Percentiles rank a stretch among this genome's conserved stretches.
phyloP scores from a whole-genome alignment of 2,113 vertebrate genomes.

The Malaclemys terrapin region DNA sequence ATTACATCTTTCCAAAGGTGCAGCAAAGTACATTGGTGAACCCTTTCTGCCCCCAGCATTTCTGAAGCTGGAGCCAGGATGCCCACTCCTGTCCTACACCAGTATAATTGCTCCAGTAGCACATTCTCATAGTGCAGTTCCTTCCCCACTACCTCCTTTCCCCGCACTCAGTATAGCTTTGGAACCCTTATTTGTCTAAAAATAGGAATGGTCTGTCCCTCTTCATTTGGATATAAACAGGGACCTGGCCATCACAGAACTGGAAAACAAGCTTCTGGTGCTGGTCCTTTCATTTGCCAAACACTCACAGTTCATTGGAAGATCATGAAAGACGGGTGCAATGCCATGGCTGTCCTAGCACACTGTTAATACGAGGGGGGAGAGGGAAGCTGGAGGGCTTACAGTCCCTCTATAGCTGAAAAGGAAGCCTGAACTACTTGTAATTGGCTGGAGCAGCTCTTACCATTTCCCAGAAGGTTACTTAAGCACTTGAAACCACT shows the following conservation, averaged over 20 bases:
- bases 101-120: not conserved
- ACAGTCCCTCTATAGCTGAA: slow-evolving; percentile 20
- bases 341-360: slow-evolving; percentile 26
- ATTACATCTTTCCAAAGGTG: not conserved
- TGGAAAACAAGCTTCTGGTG: slow-evolving; percentile 41
- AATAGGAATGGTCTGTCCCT: not conserved
- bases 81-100: accelerated
- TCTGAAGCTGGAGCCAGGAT: accelerated
- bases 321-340: slow-evolving; percentile 44
- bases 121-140: accelerated
- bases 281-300: slow-evolving; percentile 45
- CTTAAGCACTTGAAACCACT: slow-evolving; percentile 9
- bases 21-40: slow-evolving; percentile 2
- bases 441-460: not conserved
- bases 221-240: not conserved
- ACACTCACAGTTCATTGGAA: not conserved
- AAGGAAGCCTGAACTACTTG: not conserved
- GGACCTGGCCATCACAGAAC: not conserved
- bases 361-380: not conserved
- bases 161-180: not conserved
- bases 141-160: not conserved
- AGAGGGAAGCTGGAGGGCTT: slow-evolving; percentile 13
- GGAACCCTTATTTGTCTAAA: not conserved
- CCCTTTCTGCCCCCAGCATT: not conserved
- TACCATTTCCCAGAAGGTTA: slow-evolving; percentile 36